Base-by-base conservation (phyloP, 23 tunicate genomes). In the Ciona savignyi region DNA sequence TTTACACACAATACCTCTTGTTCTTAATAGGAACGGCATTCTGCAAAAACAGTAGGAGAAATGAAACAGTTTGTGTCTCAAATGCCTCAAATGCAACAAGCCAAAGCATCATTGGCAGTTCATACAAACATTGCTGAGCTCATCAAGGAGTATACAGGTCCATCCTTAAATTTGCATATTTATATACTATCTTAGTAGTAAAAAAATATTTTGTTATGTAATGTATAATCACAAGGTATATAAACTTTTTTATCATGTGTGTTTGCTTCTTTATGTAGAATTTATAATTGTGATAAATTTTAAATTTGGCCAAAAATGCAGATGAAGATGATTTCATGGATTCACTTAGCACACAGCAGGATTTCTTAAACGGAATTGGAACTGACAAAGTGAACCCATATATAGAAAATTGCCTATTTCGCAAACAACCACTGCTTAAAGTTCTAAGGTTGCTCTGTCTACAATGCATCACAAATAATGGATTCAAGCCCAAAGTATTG, bases 31-130 rank as follows among this genome's bases (percentile, higher is more conserved):
- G 87, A 81, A 49, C 68, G 95, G 32, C 95, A 87, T 71, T 48
- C 85, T 3, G 93, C 81, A 28, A 86, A 86, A 62, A 79, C 85
- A 35, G 93, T 87, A 32, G 78, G 87, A 3, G 95, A 87, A 64
- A 81, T 81, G 75, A 87, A 77, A 51, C 67, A 81, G 51, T 87
- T 81, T 71, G 95, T 87, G 15, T 75, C 81, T 2, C 81, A 81
- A 60, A 68, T 87, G 11, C 95, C 95, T 23, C 86, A 87, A 71
- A 87, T 87, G 95, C 86, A 87, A 65, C 82, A 76, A 31, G 78
- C 83, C 2, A 87, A 87, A 65, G 78, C 83, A 1, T 27, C 67
- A 20, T 34, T 87, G 1, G 83, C 83, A 3, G 61, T 62, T 65
- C 95, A 87, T 64, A 81, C 87, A 0, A 73, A 72, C 51, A 87